Evolutionary conservation across 2,888 invertebrate species (phyloP), one percentile per base, ranked within the genome.

Genomic region (Epinotia ramella): DNA sequence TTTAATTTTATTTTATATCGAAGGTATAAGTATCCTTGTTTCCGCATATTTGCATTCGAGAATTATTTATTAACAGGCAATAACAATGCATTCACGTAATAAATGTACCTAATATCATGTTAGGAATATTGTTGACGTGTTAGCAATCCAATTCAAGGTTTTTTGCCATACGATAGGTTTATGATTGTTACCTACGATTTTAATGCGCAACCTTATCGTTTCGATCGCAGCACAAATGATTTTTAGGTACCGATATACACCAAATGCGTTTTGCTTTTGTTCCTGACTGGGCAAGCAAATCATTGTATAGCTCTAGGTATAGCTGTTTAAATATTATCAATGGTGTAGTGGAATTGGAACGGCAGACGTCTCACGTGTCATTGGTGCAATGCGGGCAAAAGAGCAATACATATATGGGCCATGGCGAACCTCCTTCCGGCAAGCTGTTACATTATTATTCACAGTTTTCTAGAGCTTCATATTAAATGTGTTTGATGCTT

Each of bases 311-410:
- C 20, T 20, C 1, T 20, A 20, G 20, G 20, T 20, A 12, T 12
- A 49, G 49, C 49, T 49, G 16, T 49, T 49, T 49, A 5, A n/a
- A 53, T 53, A 53, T 46, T 73, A 73, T 73, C 68, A 44, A 20
- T 56, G 62, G 13, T 68, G 46, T 56, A 69, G 40, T 2, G n/a
- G 63, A 77, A 77, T 66, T 72, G 68, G 73, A 72, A 63, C 72
- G n/a, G 49, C 49, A 49, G 49, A 69, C 63, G 66, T 73, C 18
- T 65, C 59, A 66, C 67, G 56, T 76, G 53, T 67, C 62, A 71
- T 28, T 60, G 64, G 20, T 65, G 69, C 73, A 76, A 78, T 76
- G 73, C 78, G 76, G 73, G 68, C 24, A 44, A 18, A 24, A 60
- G 20, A 28, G 67, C 53, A 33, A 64, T 33, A 28, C 24, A 28